These are phyloP conservation scores for Melinaea menophilus DNA, from an alignment of 2,888 invertebrate genomes.

Conservation along the genomic window DNA sequence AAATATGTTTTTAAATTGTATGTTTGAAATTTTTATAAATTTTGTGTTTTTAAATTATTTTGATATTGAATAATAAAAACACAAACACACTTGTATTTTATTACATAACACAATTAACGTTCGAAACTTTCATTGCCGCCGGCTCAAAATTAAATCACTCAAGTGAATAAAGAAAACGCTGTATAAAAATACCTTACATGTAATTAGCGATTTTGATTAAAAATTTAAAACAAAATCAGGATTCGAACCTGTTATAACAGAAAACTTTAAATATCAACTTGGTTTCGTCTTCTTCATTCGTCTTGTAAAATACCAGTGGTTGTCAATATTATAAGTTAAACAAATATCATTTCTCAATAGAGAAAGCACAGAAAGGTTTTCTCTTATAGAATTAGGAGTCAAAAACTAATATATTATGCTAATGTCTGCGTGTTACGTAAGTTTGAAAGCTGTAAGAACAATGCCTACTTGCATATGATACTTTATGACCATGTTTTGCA, in stretches of 20 bases:
- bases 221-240: too few species aligned
- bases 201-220: too few species aligned
- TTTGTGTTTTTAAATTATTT: background rate
- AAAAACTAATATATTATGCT: conserved; percentile 33
- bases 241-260: too few species aligned
- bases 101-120: background rate
- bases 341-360: conserved; percentile 3
- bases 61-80: background rate
- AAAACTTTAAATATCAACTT: too few species aligned
- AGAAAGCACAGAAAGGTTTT: conserved; percentile 27
- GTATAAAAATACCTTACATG: too few species aligned
- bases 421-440: conserved; percentile 16
- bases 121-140: conserved; percentile 18
- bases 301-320: too few species aligned
- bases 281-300: too few species aligned
- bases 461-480: background rate
- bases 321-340: background rate
- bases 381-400: conserved; percentile 25
- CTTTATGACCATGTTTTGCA: too few species aligned
- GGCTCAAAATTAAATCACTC: conserved; percentile 5
- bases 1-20: too few species aligned
- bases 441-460: conserved; percentile 27
- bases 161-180: background rate
- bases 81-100: background rate
- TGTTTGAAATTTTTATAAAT: background rate